phyloP scores from a whole-genome alignment of 1,140 invertebrate genomes.

The Campodea augens region DNA sequence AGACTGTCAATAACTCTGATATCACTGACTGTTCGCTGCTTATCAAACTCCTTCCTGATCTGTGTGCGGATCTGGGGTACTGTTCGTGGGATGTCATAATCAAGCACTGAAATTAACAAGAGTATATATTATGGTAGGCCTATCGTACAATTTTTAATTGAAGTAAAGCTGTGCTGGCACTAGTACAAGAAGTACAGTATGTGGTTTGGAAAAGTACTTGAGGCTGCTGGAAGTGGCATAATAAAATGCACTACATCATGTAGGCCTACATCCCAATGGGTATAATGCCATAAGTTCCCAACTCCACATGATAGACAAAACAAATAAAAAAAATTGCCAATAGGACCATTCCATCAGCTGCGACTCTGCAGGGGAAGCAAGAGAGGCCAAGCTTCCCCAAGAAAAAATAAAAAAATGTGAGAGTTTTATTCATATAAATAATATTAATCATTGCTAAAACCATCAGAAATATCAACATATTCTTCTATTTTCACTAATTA shows the following conservation, averaged over 20 bases:
- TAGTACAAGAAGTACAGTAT: slow-evolving; percentile 9
- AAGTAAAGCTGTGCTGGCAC: neutral
- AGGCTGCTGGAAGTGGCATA: neutral
- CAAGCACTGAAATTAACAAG: slow-evolving; percentile 38
- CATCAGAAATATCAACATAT: too few relatives aligned
- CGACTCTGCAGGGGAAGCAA: too few relatives aligned
- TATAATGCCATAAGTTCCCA: neutral
- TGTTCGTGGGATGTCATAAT: slow-evolving; percentile 55
- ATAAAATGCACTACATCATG: neutral
- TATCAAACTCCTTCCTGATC: slow-evolving; percentile 57
- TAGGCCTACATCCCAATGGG: neutral
- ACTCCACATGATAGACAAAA: too few relatives aligned
- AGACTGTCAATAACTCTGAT: slow-evolving; percentile 74
- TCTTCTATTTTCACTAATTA: too few relatives aligned
- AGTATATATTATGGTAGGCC: slow-evolving; percentile 5
- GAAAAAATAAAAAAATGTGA: too few relatives aligned
- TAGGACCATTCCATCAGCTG: too few relatives aligned
- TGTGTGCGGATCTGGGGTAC: slow-evolving; percentile 45
- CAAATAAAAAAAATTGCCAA: too few relatives aligned
- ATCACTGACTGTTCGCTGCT: slow-evolving; percentile 55
- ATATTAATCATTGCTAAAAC: too few relatives aligned
- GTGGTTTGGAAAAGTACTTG: neutral
- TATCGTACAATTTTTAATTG: slow-evolving; percentile 1
- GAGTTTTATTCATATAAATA: too few relatives aligned
- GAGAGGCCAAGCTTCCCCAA: too few relatives aligned